These are phyloP conservation scores for Scarus forsteni DNA, from an alignment of 2,797 vertebrate species.

Conservation along the genomic window DNA sequence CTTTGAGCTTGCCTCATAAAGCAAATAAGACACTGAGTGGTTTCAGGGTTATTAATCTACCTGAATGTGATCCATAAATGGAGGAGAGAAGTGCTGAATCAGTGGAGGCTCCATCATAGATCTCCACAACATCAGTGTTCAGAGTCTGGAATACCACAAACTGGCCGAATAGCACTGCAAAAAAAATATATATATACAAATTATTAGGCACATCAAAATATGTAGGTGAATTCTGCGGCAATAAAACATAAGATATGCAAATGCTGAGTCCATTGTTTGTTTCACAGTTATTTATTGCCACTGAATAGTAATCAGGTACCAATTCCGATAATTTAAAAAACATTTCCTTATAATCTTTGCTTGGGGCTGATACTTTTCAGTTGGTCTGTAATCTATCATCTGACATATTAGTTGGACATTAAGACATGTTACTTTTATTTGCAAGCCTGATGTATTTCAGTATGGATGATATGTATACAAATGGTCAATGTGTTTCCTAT, in stretches of 20 bases:
- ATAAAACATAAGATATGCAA: background rate
- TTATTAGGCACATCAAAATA: background rate
- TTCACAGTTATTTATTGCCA: background rate
- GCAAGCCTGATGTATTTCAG: too few species aligned
- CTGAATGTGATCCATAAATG: slow-evolving; percentile 96
- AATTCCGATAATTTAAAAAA: background rate
- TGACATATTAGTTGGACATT: too few species aligned
- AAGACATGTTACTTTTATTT: too few species aligned
- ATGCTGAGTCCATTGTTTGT: background rate
- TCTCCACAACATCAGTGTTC: slow-evolving; percentile 93
- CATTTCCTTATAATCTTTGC: background rate
- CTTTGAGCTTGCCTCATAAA: slow-evolving; percentile 2
- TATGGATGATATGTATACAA: too few species aligned
- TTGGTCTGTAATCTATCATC: too few species aligned
- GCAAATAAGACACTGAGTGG: background rate
- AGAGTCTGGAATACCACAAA: slow-evolving; percentile 98
- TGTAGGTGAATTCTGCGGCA: background rate
- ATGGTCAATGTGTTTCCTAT: too few species aligned
- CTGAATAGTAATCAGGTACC: slow-evolving; percentile 9
- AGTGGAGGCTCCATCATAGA: slow-evolving; percentile 92
- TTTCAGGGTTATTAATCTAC: slow-evolving; percentile 74
- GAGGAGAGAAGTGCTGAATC: slow-evolving; percentile 94
- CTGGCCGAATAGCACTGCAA: slow-evolving; percentile 96
- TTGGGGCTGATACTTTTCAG: background rate
- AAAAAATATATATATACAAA: background rate